A percentile compares a stretch with the other conserved stretches of the same genome.
Evolutionary conservation across 2,888 invertebrate genomes (phyloP).

Genomic region (Acronicta aceris): DNA sequence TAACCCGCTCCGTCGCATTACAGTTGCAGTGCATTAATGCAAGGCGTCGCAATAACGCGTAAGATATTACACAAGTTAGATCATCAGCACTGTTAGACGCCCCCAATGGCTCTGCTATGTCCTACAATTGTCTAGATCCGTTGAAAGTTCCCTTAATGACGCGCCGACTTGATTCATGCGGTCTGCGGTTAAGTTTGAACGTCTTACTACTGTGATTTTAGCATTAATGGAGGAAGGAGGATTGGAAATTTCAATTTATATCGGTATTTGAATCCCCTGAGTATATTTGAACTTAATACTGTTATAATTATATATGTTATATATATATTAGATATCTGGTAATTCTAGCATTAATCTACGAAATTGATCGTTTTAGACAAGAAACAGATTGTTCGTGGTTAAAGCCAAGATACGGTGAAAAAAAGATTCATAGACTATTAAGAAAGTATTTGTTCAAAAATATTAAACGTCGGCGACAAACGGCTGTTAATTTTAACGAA

Average conservation of each 20-base stretch:
- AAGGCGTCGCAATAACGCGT: slow-evolving; percentile 75
- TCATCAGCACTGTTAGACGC: slow-evolving; percentile 75
- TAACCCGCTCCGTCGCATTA: slow-evolving; percentile 52
- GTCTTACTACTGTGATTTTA: slow-evolving; percentile 47
- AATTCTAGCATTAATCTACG: slow-evolving; percentile 23
- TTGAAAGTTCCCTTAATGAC: slow-evolving; percentile 70
- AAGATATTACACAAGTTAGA: slow-evolving; percentile 81
- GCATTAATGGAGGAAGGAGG: slow-evolving; percentile 40
- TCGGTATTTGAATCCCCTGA: slow-evolving; percentile 26
- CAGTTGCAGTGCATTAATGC: slow-evolving; percentile 73
- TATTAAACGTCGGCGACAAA: slow-evolving; percentile 41
- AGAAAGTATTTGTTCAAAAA: slow-evolving; percentile 36
- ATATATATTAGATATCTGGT: slow-evolving; percentile 42
- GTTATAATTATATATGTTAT: slow-evolving; percentile 34
- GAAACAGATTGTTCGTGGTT: slow-evolving; percentile 36
- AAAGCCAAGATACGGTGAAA: slow-evolving; percentile 24
- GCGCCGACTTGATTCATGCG: slow-evolving; percentile 72
- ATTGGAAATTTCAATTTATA: slow-evolving; percentile 52
- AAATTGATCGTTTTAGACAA: slow-evolving; percentile 30
- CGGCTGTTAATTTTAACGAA: slow-evolving; percentile 41
- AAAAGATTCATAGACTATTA: slow-evolving; percentile 39
- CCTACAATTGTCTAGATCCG: slow-evolving; percentile 65
- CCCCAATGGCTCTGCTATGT: slow-evolving; percentile 67
- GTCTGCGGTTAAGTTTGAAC: slow-evolving; percentile 58
- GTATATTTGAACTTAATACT: slow-evolving; percentile 48